phyloP scores from a whole-genome alignment of 2,113 vertebrate species.

The Nothocercus julius region DNA sequence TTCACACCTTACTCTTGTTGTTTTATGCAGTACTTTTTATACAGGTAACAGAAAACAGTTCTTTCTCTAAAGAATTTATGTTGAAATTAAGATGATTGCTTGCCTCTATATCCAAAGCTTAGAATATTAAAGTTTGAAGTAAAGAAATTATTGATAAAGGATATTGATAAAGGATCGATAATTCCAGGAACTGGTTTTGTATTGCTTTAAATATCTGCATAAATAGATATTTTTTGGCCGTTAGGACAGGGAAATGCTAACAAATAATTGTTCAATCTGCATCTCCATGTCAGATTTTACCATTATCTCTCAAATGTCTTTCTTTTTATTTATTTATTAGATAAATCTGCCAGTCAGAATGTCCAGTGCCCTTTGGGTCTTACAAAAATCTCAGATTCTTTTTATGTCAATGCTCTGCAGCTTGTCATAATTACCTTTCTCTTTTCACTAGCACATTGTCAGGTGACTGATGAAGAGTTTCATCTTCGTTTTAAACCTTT shows the following conservation, averaged over 20 bases:
- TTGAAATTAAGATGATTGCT: neutral
- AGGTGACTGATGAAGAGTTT: neutral
- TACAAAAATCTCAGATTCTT: neutral
- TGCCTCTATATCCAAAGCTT: neutral
- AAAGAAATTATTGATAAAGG: neutral
- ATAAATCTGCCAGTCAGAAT: neutral
- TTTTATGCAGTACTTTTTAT: slow-evolving; percentile 25
- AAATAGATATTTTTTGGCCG: neutral
- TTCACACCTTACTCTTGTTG: slow-evolving; percentile 28
- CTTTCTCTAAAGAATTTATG: neutral
- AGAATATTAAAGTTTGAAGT: neutral
- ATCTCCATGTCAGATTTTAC: neutral
- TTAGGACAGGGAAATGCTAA: neutral
- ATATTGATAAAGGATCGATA: neutral
- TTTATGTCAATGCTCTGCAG: neutral
- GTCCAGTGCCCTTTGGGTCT: neutral
- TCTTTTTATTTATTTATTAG: neutral
- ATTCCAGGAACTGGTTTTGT: neutral
- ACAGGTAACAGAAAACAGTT: neutral
- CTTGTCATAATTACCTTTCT: neutral
- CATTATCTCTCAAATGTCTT: neutral
- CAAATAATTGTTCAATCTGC: neutral
- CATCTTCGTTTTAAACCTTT: neutral
- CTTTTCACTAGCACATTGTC: neutral
- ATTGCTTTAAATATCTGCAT: neutral